Evolutionary conservation across 2,113 vertebrate genomes (phyloP).

Genomic region (Phyllostomus hastatus): DNA sequence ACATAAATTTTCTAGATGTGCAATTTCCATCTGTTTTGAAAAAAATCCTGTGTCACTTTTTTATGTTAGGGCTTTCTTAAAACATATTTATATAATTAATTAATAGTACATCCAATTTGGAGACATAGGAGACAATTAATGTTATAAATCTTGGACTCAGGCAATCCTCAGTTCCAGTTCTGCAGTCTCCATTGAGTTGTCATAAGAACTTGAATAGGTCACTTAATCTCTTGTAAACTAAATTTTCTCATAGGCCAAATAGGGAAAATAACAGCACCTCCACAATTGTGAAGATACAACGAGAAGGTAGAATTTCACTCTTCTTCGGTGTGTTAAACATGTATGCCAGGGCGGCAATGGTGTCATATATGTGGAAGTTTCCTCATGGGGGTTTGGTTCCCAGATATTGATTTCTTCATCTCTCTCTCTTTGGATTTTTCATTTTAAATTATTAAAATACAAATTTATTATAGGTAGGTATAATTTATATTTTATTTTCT

Average conservation of each 20-base stretch:
- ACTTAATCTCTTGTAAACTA: neutral
- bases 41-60: neutral
- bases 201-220: neutral
- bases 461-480: neutral
- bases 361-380: neutral
- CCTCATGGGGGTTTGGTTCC: neutral
- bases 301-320: neutral
- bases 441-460: neutral
- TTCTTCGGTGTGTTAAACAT: neutral
- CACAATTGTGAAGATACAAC: neutral
- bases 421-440: neutral
- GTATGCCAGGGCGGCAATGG: neutral
- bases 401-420: neutral
- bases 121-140: neutral
- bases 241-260: neutral
- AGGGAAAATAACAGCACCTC: neutral
- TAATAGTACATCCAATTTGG: neutral
- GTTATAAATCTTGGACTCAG: neutral
- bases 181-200: neutral
- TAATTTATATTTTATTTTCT: neutral
- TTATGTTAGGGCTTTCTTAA: neutral
- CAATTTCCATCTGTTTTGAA: neutral
- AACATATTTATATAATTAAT: neutral
- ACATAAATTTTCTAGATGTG: neutral
- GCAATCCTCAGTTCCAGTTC: neutral